phyloP scores from a whole-genome alignment of 1,140 invertebrate genomes.

The Gryon sp. region DNA sequence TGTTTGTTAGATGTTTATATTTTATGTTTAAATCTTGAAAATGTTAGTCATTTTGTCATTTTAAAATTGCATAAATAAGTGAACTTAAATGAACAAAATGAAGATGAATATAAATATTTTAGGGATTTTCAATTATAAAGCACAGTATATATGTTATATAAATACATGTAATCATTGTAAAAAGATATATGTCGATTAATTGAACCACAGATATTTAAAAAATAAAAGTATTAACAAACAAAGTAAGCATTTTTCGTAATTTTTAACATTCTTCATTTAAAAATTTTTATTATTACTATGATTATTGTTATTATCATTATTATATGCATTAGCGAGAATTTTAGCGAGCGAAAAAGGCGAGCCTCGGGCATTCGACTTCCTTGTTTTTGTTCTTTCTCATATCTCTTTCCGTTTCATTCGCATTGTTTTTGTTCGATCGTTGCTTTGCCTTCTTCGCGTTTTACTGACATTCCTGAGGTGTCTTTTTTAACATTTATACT shows the following conservation, averaged over 20 bases:
- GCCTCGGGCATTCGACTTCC: too few species aligned
- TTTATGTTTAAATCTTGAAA: too few species aligned
- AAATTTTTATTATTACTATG: too few species aligned
- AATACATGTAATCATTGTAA: constrained; percentile 33
- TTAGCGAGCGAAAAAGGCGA: too few species aligned
- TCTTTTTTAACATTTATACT: neutral
- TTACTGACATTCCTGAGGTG: constrained; percentile 16
- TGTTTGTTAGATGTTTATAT: too few species aligned
- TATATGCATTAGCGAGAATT: too few species aligned
- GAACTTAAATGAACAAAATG: too few species aligned
- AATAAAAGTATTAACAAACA: constrained; percentile 31
- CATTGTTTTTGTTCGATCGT: constrained; percentile 18
- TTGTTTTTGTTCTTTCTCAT: neutral
- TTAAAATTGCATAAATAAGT: too few species aligned
- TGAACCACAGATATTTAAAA: constrained; percentile 35
- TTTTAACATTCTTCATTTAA: too few species aligned
- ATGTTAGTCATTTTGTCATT: too few species aligned
- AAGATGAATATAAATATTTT: neutral
- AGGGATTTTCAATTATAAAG: neutral
- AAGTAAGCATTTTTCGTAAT: neutral
- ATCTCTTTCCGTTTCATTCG: neutral
- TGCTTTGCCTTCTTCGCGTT: constrained; percentile 8
- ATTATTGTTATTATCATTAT: too few species aligned
- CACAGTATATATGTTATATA: constrained; percentile 15
- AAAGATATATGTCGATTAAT: constrained; percentile 26